phyloP scores from a whole-genome alignment of 2,797 vertebrate genomes.

The Pipistrellus pygmaeus region DNA sequence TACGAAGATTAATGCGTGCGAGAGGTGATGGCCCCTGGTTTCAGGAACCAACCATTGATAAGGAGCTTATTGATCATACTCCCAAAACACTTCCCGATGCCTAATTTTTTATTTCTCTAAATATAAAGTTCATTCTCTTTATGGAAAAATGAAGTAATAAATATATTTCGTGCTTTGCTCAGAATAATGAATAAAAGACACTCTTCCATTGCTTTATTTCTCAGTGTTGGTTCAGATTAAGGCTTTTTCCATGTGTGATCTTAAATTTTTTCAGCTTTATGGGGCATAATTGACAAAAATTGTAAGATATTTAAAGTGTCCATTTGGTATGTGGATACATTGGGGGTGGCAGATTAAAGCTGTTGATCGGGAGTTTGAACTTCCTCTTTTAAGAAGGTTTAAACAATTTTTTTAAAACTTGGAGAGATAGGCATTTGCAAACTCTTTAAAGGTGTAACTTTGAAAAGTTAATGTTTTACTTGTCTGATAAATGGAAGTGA shows the following conservation, averaged over 20 bases:
- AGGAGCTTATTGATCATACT: conserved; percentile 90
- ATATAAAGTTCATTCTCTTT: conserved; percentile 38
- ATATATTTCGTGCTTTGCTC: conserved; percentile 70
- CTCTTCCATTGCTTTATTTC: neutral
- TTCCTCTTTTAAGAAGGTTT: conserved; percentile 42
- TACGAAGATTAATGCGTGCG: conserved; percentile 91
- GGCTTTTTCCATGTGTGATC: neutral
- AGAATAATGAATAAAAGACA: conserved; percentile 56
- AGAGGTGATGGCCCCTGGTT: conserved; percentile 97
- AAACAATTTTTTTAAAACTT: neutral
- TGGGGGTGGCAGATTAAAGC: neutral
- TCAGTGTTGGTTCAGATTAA: conserved; percentile 47
- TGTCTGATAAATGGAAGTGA: conserved; percentile 39
- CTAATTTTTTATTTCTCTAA: conserved; percentile 83
- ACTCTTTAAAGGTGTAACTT: conserved; percentile 10
- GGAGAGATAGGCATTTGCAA: neutral
- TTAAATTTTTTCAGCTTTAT: neutral
- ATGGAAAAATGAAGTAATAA: conserved; percentile 70
- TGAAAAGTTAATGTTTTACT: neutral
- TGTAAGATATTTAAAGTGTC: neutral
- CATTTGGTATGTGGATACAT: neutral
- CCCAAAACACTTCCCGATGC: conserved; percentile 93
- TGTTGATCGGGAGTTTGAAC: neutral
- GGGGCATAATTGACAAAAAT: neutral
- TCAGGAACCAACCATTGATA: conserved; percentile 88